These are phyloP conservation scores for Tarsius wallacei DNA, from an alignment of 2,797 vertebrate species.

Conservation along the genomic window DNA sequence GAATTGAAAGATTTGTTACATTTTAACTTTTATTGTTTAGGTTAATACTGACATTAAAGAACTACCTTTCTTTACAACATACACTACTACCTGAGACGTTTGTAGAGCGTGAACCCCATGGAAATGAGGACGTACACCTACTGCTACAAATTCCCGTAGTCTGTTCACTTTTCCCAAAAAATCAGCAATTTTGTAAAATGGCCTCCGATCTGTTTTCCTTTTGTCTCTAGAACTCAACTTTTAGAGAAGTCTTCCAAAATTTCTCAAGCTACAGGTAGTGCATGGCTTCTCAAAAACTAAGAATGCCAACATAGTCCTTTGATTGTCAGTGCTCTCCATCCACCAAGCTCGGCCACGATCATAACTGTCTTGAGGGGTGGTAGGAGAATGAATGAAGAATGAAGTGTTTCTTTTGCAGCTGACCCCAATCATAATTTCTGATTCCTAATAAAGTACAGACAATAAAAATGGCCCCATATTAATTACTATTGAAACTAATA, in stretches of 20 bases:
- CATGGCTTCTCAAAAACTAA: neutral
- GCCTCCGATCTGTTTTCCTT: constrained; percentile 12
- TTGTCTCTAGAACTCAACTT: neutral
- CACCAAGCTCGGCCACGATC: neutral
- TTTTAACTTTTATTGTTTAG: neutral
- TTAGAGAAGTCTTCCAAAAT: constrained; percentile 39
- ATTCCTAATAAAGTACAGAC: constrained; percentile 13
- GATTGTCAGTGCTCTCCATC: neutral
- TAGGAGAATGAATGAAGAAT: neutral
- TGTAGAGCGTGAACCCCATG: neutral
- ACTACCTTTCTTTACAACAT: neutral
- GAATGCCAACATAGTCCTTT: neutral
- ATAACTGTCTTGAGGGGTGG: neutral
- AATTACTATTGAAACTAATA: constrained; percentile 10
- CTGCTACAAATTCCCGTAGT: neutral
- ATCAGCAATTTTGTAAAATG: constrained; percentile 16
- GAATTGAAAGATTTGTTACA: neutral
- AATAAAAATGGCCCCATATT: constrained; percentile 24
- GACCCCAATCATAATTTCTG: constrained; percentile 13
- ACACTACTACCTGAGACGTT: neutral
- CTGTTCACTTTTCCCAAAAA: neutral
- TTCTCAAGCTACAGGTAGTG: constrained; percentile 15
- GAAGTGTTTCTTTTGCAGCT: neutral
- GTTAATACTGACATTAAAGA: neutral
- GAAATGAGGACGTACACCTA: neutral